Evolutionary conservation across 2,797 vertebrate genomes (phyloP).

Genomic region (Tarsius wallacei): DNA sequence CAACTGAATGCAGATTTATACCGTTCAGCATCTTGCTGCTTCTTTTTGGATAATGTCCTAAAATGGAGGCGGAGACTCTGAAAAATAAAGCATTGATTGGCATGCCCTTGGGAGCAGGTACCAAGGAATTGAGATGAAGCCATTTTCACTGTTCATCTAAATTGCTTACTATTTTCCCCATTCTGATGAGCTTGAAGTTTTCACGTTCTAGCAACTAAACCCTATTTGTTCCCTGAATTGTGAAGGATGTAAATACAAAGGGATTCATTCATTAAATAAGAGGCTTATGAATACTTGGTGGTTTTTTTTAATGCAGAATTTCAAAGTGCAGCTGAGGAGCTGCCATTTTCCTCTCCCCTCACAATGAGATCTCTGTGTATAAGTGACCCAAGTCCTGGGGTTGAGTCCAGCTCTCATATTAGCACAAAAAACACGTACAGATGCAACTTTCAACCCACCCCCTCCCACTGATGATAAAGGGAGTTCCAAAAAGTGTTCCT

Average conservation of each 20-base stretch:
- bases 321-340: conserved; percentile 89
- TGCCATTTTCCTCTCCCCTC: conserved; percentile 90
- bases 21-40: conserved; percentile 22
- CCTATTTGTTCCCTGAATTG: conserved; percentile 91
- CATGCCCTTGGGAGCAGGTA: conserved; percentile 72
- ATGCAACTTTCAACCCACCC: conserved; percentile 79
- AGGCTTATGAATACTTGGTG: conserved; percentile 92
- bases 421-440: conserved; percentile 92
- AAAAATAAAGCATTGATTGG: conserved; percentile 52
- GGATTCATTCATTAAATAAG: conserved; percentile 93
- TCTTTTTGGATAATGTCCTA: conserved; percentile 55
- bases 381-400: conserved; percentile 91
- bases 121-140: conserved; percentile 69
- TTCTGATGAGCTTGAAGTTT: conserved; percentile 91
- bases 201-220: conserved; percentile 90
- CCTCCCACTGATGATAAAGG: conserved; percentile 76
- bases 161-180: conserved; percentile 81
- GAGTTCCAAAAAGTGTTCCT: conserved; percentile 75
- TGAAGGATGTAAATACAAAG: conserved; percentile 92
- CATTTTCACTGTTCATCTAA: conserved; percentile 85
- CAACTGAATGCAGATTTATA: not conserved
- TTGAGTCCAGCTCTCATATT: conserved; percentile 92
- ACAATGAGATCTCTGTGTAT: conserved; percentile 93
- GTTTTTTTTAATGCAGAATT: conserved; percentile 91
- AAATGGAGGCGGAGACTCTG: conserved; percentile 37